Evolutionary conservation across 1,140 invertebrate species (phyloP), one percentile per base, ranked within the genome.

Genomic region (Tetragnatha versicolor): DNA sequence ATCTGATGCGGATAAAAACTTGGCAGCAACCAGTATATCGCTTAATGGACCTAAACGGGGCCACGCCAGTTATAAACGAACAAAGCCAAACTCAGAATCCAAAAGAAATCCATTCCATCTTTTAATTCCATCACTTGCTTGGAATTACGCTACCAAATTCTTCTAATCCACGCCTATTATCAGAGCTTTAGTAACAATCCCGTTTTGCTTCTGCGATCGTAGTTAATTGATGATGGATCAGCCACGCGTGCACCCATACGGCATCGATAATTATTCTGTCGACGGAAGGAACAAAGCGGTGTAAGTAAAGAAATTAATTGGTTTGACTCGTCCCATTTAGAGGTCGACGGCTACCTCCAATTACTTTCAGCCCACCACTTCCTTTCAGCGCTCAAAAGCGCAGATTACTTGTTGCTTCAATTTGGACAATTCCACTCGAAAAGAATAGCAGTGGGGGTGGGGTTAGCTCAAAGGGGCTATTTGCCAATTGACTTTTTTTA

Each of bases 241-340:
- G 31, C 35, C 49, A 51, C 68, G 68, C 68, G 68, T 70, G 33
- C 4, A 70, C 35, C 35, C 42, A 55, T 70, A 55, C 20, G 58
- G 55, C 55, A 75, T 61, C 70, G 49, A 75, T 75, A 75, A 75
- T 75, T 53, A 65, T 66, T 77, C 73, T 66, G 45, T 55, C 58
- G 61, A 61, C 33, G 35, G 39, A 45, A 75, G 47, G 14, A 66
- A 77, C 60, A 65, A 66, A 77, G 22, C 45, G 27, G 58, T 25
- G 29, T 66, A 45, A 55, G 45, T 39, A 49, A 66, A 65, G 22
- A 39, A 77, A 77, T 66, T 65, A 77, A 65, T 77, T 66, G 73
- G 73, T 65, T n/a, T 65, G 60, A 77, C 45, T 77, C 42, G 73
- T 77, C 73, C 73, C 61, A 77, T 77, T 65, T 77, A 77, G 66